Base-by-base conservation (phyloP, 2,113 vertebrate genomes). In the Tretioscincus oriximinensis region DNA sequence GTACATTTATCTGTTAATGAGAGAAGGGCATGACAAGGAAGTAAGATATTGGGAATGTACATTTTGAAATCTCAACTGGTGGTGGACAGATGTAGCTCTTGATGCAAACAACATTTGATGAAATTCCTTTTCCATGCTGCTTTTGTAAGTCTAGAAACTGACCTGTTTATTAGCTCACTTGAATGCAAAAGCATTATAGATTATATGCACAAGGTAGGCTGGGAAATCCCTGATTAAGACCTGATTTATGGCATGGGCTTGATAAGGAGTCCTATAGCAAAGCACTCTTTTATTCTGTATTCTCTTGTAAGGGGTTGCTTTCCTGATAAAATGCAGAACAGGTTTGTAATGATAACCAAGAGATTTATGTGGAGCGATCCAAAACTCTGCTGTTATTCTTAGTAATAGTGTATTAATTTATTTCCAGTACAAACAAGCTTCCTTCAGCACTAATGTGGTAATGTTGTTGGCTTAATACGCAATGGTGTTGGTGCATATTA, bases 401-500 rank as follows among this genome's bases (percentile, higher is more conserved):
- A 22, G 9, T 65, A 29, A 29, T 73, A 21, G 66, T 68, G 31
- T 35, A 26, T 67, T 67, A n/a, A 31, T 68, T 73, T 20, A 5
- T 54, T 67, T 78, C 70, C 26, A 26, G 1, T 51, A 73, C 9
- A 45, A 47, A 29, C 20, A 49, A 0, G 0, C 65, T 82, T 73
- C 4, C 4, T 29, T 86, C 21, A 21, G 5, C 63, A 75, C 54
- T 58, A 64, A 2, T 68, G 0, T 11, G 5, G 75, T 63, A 65
- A 28, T 6, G 0, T 0, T 6, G 0, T 0, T 0, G 75, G 2
- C 85, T 84, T 68, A 78, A 41, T 21, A 7, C 1, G 12, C 8
- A 58, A 2, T 63, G 77, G 77, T 29, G 24, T 68, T 45, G 24
- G 7, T 76, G 45, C 1, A 0, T 73, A 35, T 58, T 80, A 26